Evolutionary conservation across 2,797 vertebrate genomes (phyloP), one percentile per base, ranked within the genome.

Genomic region (Muraenolepis orangiensis): DNA sequence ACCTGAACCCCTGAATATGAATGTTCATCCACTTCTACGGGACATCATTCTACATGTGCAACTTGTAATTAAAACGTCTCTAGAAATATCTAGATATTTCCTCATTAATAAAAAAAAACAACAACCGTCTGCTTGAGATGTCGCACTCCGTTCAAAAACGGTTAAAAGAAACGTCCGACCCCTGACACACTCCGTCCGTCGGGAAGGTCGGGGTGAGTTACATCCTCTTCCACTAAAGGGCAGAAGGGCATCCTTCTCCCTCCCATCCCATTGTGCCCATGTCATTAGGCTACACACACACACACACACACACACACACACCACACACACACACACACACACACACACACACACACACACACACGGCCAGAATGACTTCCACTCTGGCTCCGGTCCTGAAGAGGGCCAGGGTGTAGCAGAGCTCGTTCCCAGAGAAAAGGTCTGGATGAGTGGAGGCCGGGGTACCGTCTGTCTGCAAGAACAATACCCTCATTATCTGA

Each of bases 401-500:
- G n/a, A n/a, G 20, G 18, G 18, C 42, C 18, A 16, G 36, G 5
- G 18, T 51, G 42, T 51, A 6, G 42, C 42, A 16, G 16, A 18
- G 18, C 18, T 20, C 42, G 13, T 6, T n/a, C 51, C 57, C 23
- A 26, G 57, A 64, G 32, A 64, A 7, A 10, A n/a, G 57, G 8
- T 26, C 23, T 1, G 23, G 57, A 11, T 64, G 11, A 10, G 40
- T 7, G 36, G 36, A 12, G 57, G 57, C 32, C 3, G 8, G 8
- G 57, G 36, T 38, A 64, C 10, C 23, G 57, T 64, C 57, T 64
- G 57, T 64, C 57, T 64, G 10, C 23, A 1, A 23, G 23, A 64
- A 64, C 57, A 64, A 64, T 64, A 26, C 57, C 51, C 57, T 64
- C 57, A 64, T 64, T 64, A 64, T 64, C 57, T 64, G 23, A 64